These are phyloP conservation scores for Schlechtendalia chinensis DNA, from an alignment of 1,140 invertebrate genomes.

Conservation along the genomic window DNA sequence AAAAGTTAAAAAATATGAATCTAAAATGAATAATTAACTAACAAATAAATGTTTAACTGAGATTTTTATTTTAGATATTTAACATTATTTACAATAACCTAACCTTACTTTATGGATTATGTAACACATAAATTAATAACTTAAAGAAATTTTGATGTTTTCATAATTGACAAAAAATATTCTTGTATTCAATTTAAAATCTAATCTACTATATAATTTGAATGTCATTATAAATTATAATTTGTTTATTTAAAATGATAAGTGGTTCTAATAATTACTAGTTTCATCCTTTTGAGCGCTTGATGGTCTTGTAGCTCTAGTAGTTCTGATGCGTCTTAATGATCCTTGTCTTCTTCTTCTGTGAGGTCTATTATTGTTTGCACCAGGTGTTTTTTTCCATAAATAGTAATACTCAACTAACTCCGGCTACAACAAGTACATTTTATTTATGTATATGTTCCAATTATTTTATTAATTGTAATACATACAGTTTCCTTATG, in stretches of 20 bases:
- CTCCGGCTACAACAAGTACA: constrained; percentile 69
- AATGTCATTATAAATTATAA: too few species aligned
- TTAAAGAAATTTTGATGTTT: too few species aligned
- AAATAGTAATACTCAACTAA: constrained; percentile 98
- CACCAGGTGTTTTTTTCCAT: constrained; percentile 99
- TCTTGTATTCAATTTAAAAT: too few species aligned
- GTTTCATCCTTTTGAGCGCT: constrained; percentile 63
- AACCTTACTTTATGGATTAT: too few species aligned
- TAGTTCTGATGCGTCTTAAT: constrained; percentile 82
- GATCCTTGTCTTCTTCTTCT: constrained; percentile 80
- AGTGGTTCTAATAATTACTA: constrained; percentile 5
- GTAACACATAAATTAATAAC: too few species aligned
- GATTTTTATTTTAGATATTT: too few species aligned
- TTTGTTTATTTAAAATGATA: neutral
- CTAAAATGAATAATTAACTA: too few species aligned
- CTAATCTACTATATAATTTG: too few species aligned
- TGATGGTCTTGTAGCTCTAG: constrained; percentile 66
- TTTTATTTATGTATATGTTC: constrained; percentile 51
- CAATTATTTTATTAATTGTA: constrained; percentile 12
- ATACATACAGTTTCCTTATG: constrained; percentile 87
- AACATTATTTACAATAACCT: too few species aligned
- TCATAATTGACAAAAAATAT: too few species aligned
- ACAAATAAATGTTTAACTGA: too few species aligned
- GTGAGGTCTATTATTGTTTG: constrained; percentile 89
- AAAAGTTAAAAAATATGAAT: too few species aligned